These are phyloP conservation scores for Gerosis bhagava DNA, from an alignment of 2,888 invertebrate species.

Conservation along the genomic window DNA sequence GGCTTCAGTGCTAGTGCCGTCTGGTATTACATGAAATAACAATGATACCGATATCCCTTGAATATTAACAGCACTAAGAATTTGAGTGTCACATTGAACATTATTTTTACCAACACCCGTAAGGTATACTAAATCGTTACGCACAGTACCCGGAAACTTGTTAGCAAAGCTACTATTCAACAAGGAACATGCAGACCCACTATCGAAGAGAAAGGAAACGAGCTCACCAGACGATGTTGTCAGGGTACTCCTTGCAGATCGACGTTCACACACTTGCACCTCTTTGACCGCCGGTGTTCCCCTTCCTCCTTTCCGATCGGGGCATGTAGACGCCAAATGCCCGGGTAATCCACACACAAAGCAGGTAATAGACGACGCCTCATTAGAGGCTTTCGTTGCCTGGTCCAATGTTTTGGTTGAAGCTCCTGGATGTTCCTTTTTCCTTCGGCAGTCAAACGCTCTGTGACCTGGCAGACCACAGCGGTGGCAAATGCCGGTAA, in stretches of 20 bases:
- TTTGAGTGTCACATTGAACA: background rate
- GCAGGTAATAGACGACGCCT: background rate
- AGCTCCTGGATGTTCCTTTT: background rate
- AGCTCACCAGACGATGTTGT: constrained; percentile 4
- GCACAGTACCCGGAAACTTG: constrained; percentile 18
- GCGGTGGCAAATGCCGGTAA: background rate
- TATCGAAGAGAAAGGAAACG: constrained; percentile 16
- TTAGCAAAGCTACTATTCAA: constrained; percentile 25
- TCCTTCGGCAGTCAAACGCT: background rate
- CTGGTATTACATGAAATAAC: constrained; percentile 17
- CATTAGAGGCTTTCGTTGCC: too few species aligned
- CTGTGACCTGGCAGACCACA: background rate
- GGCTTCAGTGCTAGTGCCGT: constrained; percentile 2
- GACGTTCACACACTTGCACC: background rate
- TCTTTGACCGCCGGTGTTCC: background rate
- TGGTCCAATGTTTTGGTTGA: too few species aligned
- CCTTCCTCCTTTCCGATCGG: background rate
- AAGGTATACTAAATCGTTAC: background rate
- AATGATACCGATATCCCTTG: background rate
- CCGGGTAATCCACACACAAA: background rate
- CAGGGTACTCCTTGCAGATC: background rate
- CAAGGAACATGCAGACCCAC: constrained; percentile 21
- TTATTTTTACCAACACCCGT: background rate
- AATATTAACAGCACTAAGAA: background rate
- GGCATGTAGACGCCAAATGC: background rate